These are phyloP conservation scores for Cotesia glomerata DNA, from an alignment of 1,140 invertebrate genomes.

Conservation along the genomic window DNA sequence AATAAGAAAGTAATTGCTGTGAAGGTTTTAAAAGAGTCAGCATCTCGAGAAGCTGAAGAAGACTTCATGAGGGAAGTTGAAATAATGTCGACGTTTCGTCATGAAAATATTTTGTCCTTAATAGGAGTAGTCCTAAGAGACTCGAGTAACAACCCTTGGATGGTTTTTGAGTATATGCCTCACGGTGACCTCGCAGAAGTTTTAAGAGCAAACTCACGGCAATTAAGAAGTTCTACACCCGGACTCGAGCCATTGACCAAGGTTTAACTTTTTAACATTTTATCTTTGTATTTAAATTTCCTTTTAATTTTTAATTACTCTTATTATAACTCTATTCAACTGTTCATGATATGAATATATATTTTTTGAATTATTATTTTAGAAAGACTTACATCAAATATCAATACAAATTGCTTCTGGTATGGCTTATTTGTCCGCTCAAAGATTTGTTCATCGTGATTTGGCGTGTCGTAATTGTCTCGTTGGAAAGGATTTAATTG, in stretches of 20 bases:
- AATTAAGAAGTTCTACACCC: conserved; percentile 54
- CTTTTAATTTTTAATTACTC: background rate
- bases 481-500: conserved; percentile 77
- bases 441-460: conserved; percentile 91
- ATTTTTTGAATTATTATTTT: conserved; percentile 4
- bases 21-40: conserved; percentile 84
- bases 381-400: conserved; percentile 69
- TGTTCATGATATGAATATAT: background rate
- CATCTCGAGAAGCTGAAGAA: conserved; percentile 80
- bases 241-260: conserved; percentile 57
- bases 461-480: conserved; percentile 90
- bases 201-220: conserved; percentile 71
- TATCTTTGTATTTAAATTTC: background rate
- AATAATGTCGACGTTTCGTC: conserved; percentile 88
- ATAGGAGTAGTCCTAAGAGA: conserved; percentile 81
- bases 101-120: conserved; percentile 85
- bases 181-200: conserved; percentile 87
- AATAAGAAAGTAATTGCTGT: conserved; percentile 75
- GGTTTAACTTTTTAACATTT: conserved; percentile 42
- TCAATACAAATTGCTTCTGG: conserved; percentile 77
- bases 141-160: conserved; percentile 77
- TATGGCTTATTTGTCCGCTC: conserved; percentile 86
- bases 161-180: conserved; percentile 94
- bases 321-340: conserved; percentile 4
- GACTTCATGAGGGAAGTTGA: conserved; percentile 89